Conservation (phyloP, 2,888 invertebrate species). For the Mimachlamys varia region DNA sequence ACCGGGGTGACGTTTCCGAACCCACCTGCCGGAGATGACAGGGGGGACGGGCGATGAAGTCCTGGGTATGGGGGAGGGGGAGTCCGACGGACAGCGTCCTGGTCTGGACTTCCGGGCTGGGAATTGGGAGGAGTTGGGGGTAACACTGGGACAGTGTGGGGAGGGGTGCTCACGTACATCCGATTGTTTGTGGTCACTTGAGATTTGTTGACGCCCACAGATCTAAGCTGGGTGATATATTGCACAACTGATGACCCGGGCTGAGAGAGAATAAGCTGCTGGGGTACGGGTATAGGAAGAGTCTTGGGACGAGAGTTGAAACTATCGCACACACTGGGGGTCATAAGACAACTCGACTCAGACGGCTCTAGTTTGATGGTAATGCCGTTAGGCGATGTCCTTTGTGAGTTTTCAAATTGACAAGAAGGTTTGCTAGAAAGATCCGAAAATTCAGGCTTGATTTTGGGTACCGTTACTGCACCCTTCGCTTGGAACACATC, state of each 20-base stretch:
- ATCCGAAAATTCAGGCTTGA: slow-evolving; percentile 70
- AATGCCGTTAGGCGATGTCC: slow-evolving; percentile 52
- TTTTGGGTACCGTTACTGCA: slow-evolving; percentile 53
- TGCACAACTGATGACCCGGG: slow-evolving; percentile 57
- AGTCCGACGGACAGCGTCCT: slow-evolving; percentile 65
- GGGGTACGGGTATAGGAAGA: slow-evolving; percentile 64
- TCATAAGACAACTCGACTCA: slow-evolving; percentile 59
- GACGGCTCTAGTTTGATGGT: slow-evolving; percentile 61
- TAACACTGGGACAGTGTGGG: slow-evolving; percentile 67
- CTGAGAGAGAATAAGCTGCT: slow-evolving; percentile 55
- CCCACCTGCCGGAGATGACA: slow-evolving; percentile 40
- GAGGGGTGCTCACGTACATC: slow-evolving; percentile 59
- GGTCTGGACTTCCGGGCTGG: slow-evolving; percentile 75
- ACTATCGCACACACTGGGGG: slow-evolving; percentile 40
- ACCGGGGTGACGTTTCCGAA: slow-evolving; percentile 52
- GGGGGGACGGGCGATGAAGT: slow-evolving; percentile 47
- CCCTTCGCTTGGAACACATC: slow-evolving; percentile 57
- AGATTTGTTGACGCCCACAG: slow-evolving; percentile 57
- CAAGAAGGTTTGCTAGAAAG: slow-evolving; percentile 71
- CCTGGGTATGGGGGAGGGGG: slow-evolving; percentile 78
- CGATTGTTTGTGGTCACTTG: slow-evolving; percentile 50
- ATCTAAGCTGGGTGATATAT: slow-evolving; percentile 61
- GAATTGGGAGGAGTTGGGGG: slow-evolving; percentile 76
- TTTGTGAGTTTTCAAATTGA: slow-evolving; percentile 64
- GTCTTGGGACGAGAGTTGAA: slow-evolving; percentile 58